Evolutionary conservation across 2,797 vertebrate species (phyloP).

Genomic region (Eidolon dupreanum): DNA sequence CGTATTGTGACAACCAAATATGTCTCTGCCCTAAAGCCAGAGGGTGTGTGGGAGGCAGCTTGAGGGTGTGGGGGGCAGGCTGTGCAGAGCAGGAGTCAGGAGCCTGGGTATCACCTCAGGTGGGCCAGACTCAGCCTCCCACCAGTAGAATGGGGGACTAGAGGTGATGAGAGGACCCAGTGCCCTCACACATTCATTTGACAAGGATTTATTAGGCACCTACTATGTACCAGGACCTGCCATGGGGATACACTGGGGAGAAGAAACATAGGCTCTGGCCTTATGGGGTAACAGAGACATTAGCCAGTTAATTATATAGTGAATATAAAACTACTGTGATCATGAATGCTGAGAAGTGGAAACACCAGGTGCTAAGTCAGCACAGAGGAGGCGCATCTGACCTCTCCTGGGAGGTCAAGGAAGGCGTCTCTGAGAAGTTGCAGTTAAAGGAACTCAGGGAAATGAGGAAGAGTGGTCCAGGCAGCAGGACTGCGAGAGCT

Average conservation of each 20-base stretch:
- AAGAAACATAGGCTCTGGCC: background rate
- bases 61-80: background rate
- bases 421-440: background rate
- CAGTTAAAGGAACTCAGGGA: background rate
- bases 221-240: background rate
- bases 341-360: background rate
- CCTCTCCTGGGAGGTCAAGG: background rate
- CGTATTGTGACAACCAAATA: background rate
- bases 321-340: background rate
- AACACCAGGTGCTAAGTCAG: background rate
- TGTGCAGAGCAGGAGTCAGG: background rate
- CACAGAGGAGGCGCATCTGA: background rate
- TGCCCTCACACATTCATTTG: background rate
- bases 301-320: background rate
- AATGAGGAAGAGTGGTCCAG: rapidly evolving
- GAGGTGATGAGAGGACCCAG: background rate
- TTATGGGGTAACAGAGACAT: background rate
- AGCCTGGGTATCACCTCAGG: background rate
- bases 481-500: background rate
- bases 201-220: background rate
- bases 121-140: background rate
- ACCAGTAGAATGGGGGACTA: background rate
- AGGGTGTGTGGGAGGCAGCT: background rate
- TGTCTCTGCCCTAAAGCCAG: background rate
- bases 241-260: background rate